Percentiles rank a stretch among this genome's conserved stretches.
Conservation (phyloP, 2,797 vertebrate species). For the Oryzias dopingdopingensis region DNA sequence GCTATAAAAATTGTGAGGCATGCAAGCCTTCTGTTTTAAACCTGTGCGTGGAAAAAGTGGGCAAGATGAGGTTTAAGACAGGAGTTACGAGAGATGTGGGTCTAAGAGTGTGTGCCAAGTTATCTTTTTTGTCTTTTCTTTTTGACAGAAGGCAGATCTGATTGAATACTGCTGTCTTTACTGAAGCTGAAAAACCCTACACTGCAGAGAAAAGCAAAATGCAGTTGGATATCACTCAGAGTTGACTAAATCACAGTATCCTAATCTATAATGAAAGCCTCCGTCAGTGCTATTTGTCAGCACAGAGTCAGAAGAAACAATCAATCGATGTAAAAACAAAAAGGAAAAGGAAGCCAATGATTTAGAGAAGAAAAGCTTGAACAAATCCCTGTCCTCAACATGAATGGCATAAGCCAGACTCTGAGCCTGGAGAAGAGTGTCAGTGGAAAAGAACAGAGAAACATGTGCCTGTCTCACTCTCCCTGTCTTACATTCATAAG, state of each 20-base stretch:
- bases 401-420: conserved; percentile 8
- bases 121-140: conserved; percentile 36
- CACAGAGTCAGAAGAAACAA: background rate
- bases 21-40: conserved; percentile 4
- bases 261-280: conserved; percentile 32
- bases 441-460: conserved; percentile 38
- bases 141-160: conserved; percentile 39
- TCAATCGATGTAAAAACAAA: background rate
- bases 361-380: background rate
- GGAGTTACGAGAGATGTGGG: conserved; percentile 17
- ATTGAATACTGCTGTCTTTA: conserved; percentile 37
- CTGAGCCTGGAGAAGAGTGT: conserved; percentile 13
- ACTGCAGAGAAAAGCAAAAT: background rate
- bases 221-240: background rate
- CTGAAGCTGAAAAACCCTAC: conserved; percentile 14
- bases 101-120: conserved; percentile 28
- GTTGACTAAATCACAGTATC: conserved; percentile 17
- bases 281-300: background rate
- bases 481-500: conserved; percentile 48
- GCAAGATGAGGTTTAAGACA: conserved; percentile 10
- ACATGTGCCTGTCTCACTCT: conserved; percentile 26
- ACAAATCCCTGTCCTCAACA: conserved; percentile 1
- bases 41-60: conserved; percentile 5
- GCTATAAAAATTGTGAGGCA: conserved; percentile 2
- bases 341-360: background rate